A percentile compares a stretch with the other conserved stretches of the same genome.
These are phyloP conservation scores for Plestiodon gilberti DNA, from an alignment of 2,113 vertebrate genomes.

Conservation along the genomic window DNA sequence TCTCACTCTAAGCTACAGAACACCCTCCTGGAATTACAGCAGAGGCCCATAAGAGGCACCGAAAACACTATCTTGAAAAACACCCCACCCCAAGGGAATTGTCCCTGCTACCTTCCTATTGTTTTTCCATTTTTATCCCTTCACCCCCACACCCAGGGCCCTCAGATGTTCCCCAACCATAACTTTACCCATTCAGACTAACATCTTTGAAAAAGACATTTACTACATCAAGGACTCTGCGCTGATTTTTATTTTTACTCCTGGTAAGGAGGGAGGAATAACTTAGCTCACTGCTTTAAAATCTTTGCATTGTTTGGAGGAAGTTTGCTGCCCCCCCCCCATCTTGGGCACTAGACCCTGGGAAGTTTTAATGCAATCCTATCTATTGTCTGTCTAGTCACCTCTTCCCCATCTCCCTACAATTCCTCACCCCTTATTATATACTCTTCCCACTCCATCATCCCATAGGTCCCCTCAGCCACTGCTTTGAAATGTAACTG, in stretches of 20 bases:
- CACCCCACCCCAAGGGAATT: not conserved
- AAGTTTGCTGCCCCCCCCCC: constrained; percentile 9
- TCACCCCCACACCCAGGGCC: not conserved
- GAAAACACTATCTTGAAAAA: not conserved
- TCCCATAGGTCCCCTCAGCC: constrained; percentile 38
- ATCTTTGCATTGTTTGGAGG: constrained; percentile 37
- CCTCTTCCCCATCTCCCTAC: constrained; percentile 48
- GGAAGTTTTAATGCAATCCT: constrained; percentile 40
- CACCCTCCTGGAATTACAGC: too few relatives aligned
- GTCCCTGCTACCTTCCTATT: too few relatives aligned
- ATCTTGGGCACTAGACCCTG: not conserved
- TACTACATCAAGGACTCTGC: not conserved
- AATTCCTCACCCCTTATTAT: constrained; percentile 4
- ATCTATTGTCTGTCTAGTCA: constrained; percentile 47
- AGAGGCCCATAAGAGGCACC: not conserved
- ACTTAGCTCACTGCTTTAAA: constrained; percentile 28
- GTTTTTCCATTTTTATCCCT: not conserved
- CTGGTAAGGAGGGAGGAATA: not conserved
- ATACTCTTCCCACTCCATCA: constrained; percentile 14
- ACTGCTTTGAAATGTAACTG: constrained; percentile 41
- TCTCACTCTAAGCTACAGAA: not conserved
- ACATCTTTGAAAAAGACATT: not conserved
- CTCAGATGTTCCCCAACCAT: not conserved
- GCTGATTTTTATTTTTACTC: constrained; percentile 1
- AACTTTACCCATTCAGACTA: not conserved